Evolutionary conservation across 2,113 vertebrate species (phyloP).

Genomic region (Egretta garzetta): DNA sequence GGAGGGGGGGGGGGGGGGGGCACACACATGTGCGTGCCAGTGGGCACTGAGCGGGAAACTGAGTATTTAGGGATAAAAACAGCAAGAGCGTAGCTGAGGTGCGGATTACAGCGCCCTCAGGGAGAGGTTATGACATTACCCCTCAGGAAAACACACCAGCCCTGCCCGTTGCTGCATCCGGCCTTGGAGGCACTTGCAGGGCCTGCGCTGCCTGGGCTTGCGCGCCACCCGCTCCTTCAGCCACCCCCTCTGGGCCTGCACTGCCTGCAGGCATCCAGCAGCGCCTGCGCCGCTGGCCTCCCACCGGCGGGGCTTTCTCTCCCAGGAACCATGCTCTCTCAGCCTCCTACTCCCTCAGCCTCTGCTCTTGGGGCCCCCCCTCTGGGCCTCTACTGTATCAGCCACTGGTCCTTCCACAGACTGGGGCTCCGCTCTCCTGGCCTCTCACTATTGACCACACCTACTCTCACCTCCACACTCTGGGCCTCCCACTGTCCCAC

Average conservation of each 20-base stretch:
- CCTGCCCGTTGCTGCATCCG: fast-evolving
- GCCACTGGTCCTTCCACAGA: background rate
- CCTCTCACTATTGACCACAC: background rate
- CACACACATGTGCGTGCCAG: fast-evolving
- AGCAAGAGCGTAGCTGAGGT: background rate
- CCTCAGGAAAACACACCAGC: background rate
- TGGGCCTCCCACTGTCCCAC: too few relatives aligned
- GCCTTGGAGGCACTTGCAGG: background rate
- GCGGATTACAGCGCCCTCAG: background rate
- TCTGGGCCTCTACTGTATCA: background rate
- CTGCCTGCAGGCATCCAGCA: background rate
- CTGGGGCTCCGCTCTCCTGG: too few relatives aligned
- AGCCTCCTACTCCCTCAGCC: background rate
- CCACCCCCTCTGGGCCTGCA: background rate
- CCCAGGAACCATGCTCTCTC: too few relatives aligned
- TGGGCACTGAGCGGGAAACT: fast-evolving
- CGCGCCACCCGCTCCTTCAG: fast-evolving
- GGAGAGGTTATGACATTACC: background rate
- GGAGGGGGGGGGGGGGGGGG: too few relatives aligned
- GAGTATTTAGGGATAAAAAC: background rate
- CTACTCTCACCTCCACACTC: background rate
- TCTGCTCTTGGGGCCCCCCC: background rate
- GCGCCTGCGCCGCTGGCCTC: fast-evolving
- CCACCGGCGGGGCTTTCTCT: background rate
- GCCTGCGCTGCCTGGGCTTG: background rate